Evolutionary conservation across 2,797 vertebrate species (phyloP).

Genomic region (Falco peregrinus): DNA sequence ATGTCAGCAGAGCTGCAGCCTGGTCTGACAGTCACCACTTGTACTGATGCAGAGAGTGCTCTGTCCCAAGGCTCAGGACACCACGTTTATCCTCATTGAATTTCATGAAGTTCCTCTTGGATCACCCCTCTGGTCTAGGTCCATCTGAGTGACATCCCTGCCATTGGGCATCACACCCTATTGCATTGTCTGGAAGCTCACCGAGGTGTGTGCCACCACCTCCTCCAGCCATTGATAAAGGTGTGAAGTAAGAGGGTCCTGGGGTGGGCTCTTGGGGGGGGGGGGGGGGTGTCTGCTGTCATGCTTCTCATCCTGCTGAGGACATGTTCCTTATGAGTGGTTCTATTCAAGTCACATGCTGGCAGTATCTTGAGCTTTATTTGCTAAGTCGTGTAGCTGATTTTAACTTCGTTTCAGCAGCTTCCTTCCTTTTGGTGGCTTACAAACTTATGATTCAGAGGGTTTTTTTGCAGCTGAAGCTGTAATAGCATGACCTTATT

Average conservation of each 20-base stretch:
- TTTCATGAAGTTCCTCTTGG: neutral
- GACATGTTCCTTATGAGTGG: accelerated
- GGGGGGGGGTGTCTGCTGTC: neutral
- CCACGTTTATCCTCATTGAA: accelerated
- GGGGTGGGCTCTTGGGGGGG: no score
- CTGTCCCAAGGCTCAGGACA: neutral
- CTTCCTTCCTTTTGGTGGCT: neutral
- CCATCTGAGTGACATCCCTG: neutral
- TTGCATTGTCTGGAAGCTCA: neutral
- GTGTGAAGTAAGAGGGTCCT: accelerated
- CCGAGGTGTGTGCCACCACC: neutral
- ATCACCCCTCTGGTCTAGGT: neutral
- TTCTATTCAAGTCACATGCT: accelerated
- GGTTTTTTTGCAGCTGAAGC: neutral
- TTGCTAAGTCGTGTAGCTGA: neutral
- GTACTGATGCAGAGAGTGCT: neutral
- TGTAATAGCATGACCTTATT: neutral
- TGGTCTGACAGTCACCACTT: accelerated
- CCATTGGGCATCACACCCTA: neutral
- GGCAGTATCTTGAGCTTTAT: neutral
- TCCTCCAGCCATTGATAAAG: neutral
- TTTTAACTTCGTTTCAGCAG: neutral
- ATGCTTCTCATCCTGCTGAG: accelerated
- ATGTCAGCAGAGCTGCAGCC: neutral
- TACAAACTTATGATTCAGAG: neutral